Conservation (phyloP, 2,113 vertebrate genomes). For the Zingel zingel region DNA sequence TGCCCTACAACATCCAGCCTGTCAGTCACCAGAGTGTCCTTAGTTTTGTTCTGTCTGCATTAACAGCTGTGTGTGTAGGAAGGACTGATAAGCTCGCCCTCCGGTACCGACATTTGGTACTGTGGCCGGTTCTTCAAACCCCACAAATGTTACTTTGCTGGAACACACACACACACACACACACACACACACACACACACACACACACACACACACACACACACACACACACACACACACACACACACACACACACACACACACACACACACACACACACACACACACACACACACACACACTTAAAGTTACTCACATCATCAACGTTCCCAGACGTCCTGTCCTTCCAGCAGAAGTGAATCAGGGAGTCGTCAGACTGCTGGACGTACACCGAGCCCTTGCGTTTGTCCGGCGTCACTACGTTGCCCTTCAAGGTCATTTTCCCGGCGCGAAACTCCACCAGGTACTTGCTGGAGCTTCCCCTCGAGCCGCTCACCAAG, state of each 20-base stretch:
- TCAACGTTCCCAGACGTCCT: slow-evolving; percentile 92
- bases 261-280: too few species aligned
- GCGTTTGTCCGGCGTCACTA: slow-evolving; percentile 95
- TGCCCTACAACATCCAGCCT: too few species aligned
- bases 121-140: not conserved
- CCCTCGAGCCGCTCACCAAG: slow-evolving; percentile 93
- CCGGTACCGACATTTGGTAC: too few species aligned
- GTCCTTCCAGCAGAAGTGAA: slow-evolving; percentile 99
- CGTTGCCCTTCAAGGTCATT: slow-evolving; percentile 95
- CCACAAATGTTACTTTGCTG: not conserved
- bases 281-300: too few species aligned
- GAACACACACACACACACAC: not conserved
- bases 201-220: not conserved
- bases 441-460: slow-evolving; percentile 98
- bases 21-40: too few species aligned
- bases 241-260: not conserved
- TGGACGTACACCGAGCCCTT: slow-evolving; percentile 96
- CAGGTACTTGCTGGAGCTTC: slow-evolving; percentile 95
- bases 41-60: too few species aligned
- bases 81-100: too few species aligned
- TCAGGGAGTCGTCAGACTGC: slow-evolving; percentile 97
- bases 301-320: slow-evolving; percentile 86
- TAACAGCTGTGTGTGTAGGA: too few species aligned
- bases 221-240: too few species aligned
- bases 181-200: too few species aligned